These are phyloP conservation scores for Emmelina monodactyla DNA, from an alignment of 2,888 invertebrate species.

Conservation along the genomic window DNA sequence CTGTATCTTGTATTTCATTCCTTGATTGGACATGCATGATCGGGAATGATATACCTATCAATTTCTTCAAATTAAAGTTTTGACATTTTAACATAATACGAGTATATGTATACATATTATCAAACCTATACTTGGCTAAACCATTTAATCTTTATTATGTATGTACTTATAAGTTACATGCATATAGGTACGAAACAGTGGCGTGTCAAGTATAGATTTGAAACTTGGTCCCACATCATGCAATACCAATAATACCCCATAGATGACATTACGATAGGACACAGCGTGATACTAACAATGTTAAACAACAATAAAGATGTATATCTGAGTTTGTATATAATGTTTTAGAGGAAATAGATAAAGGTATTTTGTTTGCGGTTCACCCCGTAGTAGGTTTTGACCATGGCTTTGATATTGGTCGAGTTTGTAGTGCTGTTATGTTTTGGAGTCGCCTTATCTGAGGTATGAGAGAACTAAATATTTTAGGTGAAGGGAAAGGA, in stretches of 20 bases:
- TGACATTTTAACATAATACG: no score
- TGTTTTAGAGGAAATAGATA: slow-evolving; percentile 1
- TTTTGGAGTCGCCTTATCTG: neutral
- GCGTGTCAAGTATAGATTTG: no score
- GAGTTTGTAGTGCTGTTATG: neutral
- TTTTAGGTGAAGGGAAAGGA: neutral
- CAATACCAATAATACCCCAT: slow-evolving; percentile 14
- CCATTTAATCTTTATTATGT: no score
- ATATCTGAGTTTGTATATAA: slow-evolving; percentile 30
- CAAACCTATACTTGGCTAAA: no score
- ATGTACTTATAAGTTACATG: no score
- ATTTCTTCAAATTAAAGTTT: no score
- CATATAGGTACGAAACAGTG: no score
- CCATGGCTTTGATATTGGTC: neutral
- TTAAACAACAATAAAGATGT: slow-evolving; percentile 21
- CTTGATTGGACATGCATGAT: no score
- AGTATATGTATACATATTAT: no score
- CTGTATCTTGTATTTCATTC: no score
- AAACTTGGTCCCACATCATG: slow-evolving; percentile 16
- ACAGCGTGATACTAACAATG: slow-evolving; percentile 16
- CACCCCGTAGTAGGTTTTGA: neutral
- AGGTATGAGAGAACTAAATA: no score
- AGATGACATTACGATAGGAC: slow-evolving; percentile 6
- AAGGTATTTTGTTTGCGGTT: neutral
- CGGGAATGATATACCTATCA: no score